These are phyloP conservation scores for Paragorgia papillata DNA, from an alignment of 92 coral and sea anemone species.

Conservation along the genomic window DNA sequence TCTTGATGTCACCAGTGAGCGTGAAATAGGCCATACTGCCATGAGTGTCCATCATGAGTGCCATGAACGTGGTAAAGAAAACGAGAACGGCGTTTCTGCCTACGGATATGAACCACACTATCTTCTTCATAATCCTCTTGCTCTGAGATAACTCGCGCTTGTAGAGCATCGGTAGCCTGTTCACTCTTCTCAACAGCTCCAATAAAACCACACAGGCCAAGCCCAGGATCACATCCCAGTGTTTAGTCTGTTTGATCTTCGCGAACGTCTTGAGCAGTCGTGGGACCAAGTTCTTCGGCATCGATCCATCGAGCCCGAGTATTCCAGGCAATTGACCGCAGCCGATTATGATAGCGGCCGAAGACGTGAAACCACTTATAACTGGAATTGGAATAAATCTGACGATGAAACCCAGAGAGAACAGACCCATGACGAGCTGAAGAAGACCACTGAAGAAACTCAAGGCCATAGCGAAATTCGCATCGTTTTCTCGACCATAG, in stretches of 20 bases:
- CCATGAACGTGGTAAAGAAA: constrained; percentile 69
- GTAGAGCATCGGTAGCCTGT: constrained; percentile 76
- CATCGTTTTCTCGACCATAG: constrained; percentile 79
- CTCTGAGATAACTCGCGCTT: constrained; percentile 61
- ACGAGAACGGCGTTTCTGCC: constrained; percentile 82
- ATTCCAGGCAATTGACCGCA: constrained; percentile 89
- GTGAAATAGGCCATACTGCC: constrained; percentile 73
- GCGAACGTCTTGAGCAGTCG: constrained; percentile 81
- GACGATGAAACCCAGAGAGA: constrained; percentile 88
- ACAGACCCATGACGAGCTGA: constrained; percentile 85
- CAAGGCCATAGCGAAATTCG: constrained; percentile 73
- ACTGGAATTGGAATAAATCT: constrained; percentile 93
- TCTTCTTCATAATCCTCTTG: constrained; percentile 68
- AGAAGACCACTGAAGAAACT: constrained; percentile 77
- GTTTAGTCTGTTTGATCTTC: constrained; percentile 73
- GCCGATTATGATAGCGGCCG: constrained; percentile 95
- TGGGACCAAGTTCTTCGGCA: constrained; percentile 78
- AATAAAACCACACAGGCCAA: constrained; percentile 68
- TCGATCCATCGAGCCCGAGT: constrained; percentile 65
- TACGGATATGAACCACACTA: constrained; percentile 75
- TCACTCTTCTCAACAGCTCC: constrained; percentile 66
- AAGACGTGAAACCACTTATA: constrained; percentile 88
- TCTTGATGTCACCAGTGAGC: constrained; percentile 71
- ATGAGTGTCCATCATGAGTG: constrained; percentile 62
- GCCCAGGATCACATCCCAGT: constrained; percentile 85